These are phyloP conservation scores for Bufotes viridis DNA, from an alignment of 2,797 vertebrate species.

Conservation along the genomic window DNA sequence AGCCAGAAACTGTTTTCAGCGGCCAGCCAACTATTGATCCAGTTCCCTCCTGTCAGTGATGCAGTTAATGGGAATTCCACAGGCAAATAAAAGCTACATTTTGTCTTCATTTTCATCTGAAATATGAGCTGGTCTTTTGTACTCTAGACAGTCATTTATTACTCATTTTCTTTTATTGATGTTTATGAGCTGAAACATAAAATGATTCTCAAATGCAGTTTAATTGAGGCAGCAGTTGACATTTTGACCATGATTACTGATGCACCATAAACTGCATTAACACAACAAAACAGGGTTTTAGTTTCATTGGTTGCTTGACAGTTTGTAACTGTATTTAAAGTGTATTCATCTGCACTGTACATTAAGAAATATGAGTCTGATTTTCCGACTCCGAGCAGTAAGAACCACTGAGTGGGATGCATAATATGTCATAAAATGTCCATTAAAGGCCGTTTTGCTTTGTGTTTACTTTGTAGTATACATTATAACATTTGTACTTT, in stretches of 20 bases:
- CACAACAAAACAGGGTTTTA: constrained; percentile 76
- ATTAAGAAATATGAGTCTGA: constrained; percentile 70
- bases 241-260: constrained; percentile 80
- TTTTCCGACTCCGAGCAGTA: not conserved
- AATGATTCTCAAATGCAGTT: constrained; percentile 85
- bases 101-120: constrained; percentile 89
- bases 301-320: constrained; percentile 74
- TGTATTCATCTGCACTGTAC: constrained; percentile 72
- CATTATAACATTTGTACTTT: not conserved
- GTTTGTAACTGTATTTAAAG: constrained; percentile 70
- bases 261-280: constrained; percentile 71
- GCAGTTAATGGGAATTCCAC: constrained; percentile 86
- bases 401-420: not conserved
- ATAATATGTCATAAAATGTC: not conserved
- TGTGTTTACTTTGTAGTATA: not conserved
- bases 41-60: constrained; percentile 78
- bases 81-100: constrained; percentile 86
- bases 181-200: constrained; percentile 86
- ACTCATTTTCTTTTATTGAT: constrained; percentile 87
- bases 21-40: constrained; percentile 80
- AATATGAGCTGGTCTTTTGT: constrained; percentile 88
- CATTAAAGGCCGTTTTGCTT: not conserved
- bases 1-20: constrained; percentile 83
- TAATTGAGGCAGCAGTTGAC: constrained; percentile 85
- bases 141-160: constrained; percentile 85